Base-by-base conservation (phyloP, 2,113 vertebrate genomes). In the Varanus komodoensis region DNA sequence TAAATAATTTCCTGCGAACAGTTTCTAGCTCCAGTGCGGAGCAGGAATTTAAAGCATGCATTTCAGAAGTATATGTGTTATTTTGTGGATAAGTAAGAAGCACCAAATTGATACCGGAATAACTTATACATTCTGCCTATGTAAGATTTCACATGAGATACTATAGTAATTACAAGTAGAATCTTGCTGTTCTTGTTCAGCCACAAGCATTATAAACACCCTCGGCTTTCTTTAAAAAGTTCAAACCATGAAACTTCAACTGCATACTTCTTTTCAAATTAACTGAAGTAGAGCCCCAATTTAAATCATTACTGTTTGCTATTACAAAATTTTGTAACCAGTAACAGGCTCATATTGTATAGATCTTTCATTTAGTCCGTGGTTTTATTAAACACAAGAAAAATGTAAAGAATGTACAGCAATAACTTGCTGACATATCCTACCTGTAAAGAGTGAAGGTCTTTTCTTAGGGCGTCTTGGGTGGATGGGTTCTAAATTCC, bases 391-490 rank as follows among this genome's bases (percentile, higher is more conserved):
- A 69, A 48, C 80, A 89, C 71, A 54, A 64, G 19, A 77, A 50
- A 83, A 91, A 82, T 1, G 4, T 68, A 80, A 90, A 92, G 90
- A 93, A 92, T 75, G 71, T 12, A 88, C 0, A 48, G 15, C 44
- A 85, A 15, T 50, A 87, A 88, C 6, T 86, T 17, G 86, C 19
- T 57, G 69, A 61, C 52, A 94, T 64, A 87, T 96, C 98, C 96
- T 99, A 99, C 99, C 98, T 98, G 98, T 97, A 95, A 99, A 98
- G 96, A 99, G 96, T 92, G 98, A 98, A 87, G 99, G 98, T 96
- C 99, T 98, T 97, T 98, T 98, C 97, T 97, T 98, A 14, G 97
- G 93, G 69, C 97, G 97, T 90, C 98, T 98, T 94, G 97, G 98
- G 93, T 97, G 96, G 80, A 97, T 64, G n/a, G 97, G 97, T 67